Percentiles rank a stretch among this genome's conserved stretches.
These are phyloP conservation scores for Syngnathoides biaculeatus DNA, from an alignment of 2,113 vertebrate genomes.

Conservation along the genomic window DNA sequence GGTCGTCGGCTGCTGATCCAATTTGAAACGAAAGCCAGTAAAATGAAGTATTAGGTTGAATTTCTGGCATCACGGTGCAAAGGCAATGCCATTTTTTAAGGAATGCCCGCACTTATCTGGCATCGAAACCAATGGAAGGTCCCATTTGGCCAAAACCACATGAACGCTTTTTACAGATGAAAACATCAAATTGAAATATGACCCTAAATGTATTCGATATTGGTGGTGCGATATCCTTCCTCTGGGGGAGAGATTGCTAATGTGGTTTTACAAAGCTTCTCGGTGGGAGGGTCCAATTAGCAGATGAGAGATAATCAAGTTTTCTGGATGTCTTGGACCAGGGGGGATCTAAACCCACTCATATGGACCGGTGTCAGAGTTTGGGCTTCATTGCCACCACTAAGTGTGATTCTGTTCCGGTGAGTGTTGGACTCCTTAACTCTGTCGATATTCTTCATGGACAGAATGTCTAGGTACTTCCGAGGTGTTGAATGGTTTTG, in stretches of 20 bases:
- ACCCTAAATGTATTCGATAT: neutral
- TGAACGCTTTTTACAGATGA: conserved; percentile 64
- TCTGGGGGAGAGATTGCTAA: neutral
- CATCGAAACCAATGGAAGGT: conserved; percentile 9
- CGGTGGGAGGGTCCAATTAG: neutral
- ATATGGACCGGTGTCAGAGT: no score
- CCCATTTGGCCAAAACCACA: conserved; percentile 54
- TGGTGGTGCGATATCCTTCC: neutral
- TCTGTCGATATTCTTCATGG: no score
- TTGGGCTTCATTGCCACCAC: no score
- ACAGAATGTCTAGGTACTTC: no score
- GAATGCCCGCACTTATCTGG: conserved; percentile 45
- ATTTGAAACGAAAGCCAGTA: conserved; percentile 55
- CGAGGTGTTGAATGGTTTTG: no score
- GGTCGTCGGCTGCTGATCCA: conserved; percentile 49
- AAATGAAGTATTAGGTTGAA: conserved; percentile 40
- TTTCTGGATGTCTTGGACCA: neutral
- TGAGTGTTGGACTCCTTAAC: no score
- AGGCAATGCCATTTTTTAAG: conserved; percentile 36
- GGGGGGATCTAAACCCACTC: no score
- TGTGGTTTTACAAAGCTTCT: neutral
- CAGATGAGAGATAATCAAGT: neutral
- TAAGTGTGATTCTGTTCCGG: no score
- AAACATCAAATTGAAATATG: conserved; percentile 38
- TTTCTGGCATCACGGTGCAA: conserved; percentile 28